Evolutionary conservation across 2,797 vertebrate species (phyloP).

Genomic region (Gallirallus australis): DNA sequence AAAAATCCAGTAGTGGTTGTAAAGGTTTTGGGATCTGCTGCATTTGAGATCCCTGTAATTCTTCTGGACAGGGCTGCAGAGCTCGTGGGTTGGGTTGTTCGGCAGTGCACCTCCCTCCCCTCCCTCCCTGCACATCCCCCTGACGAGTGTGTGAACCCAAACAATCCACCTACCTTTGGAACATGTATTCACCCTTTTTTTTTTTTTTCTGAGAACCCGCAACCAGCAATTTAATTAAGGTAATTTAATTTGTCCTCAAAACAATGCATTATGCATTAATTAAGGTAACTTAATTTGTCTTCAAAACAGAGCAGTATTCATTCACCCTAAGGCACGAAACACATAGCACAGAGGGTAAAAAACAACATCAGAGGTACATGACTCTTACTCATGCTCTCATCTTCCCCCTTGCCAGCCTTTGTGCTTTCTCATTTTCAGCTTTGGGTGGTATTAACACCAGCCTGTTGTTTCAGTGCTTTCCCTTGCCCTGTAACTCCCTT

Average conservation of each 20-base stretch:
- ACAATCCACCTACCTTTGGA: background rate
- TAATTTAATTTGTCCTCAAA: conserved; percentile 55
- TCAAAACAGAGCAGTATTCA: conserved; percentile 60
- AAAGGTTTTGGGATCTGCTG: background rate
- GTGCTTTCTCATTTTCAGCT: conserved; percentile 42
- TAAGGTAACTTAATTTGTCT: conserved; percentile 66
- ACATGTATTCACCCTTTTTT: background rate
- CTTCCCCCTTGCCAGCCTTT: conserved; percentile 23
- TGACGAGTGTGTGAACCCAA: background rate
- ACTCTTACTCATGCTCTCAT: conserved; percentile 51
- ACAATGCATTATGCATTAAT: conserved; percentile 50
- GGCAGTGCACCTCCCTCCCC: background rate
- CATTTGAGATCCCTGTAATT: background rate
- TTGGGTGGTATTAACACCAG: background rate
- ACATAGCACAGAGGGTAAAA: conserved; percentile 19
- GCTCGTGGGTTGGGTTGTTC: background rate
- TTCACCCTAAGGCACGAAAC: conserved; percentile 26
- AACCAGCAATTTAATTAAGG: conserved; percentile 36
- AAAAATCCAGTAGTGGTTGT: background rate
- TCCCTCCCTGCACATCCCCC: background rate
- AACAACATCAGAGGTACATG: conserved; percentile 42
- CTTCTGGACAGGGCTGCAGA: background rate
- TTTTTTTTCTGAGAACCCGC: background rate
- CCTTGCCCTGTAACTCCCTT: conserved; percentile 36
- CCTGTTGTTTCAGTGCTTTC: conserved; percentile 54